Conservation (phyloP, 1,140 invertebrate species). For the Planococcus citri region DNA sequence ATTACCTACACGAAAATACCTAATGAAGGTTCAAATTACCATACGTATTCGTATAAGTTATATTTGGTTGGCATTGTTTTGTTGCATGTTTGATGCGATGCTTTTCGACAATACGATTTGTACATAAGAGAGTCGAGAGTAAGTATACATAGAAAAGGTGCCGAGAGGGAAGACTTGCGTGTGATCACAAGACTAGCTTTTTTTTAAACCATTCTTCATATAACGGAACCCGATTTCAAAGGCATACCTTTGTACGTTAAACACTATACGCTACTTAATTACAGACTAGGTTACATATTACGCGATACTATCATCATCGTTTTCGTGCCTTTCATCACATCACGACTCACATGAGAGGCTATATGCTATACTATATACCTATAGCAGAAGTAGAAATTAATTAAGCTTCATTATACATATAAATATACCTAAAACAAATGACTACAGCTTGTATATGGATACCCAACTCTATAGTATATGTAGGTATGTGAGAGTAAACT, state of each 20-base stretch:
- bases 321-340: conserved; percentile 2
- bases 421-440: too few species aligned
- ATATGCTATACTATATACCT: too few species aligned
- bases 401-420: neutral
- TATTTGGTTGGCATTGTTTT: too few species aligned
- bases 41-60: too few species aligned
- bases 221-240: neutral
- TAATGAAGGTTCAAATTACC: too few species aligned
- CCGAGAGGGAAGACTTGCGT: neutral
- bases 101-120: too few species aligned
- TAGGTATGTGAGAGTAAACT: too few species aligned
- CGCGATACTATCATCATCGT: neutral
- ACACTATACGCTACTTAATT: neutral
- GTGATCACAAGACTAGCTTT: neutral
- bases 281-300: neutral
- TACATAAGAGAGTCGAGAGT: too few species aligned
- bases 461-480: too few species aligned
- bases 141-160: neutral
- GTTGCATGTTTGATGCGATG: too few species aligned
- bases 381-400: neutral
- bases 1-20: too few species aligned
- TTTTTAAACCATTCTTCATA: neutral
- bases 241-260: neutral
- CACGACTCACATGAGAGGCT: neutral
- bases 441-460: too few species aligned